A percentile compares a stretch with the other conserved stretches of the same genome.
Evolutionary conservation across 2,113 vertebrate species (phyloP).

Genomic region (Microtus montanus): DNA sequence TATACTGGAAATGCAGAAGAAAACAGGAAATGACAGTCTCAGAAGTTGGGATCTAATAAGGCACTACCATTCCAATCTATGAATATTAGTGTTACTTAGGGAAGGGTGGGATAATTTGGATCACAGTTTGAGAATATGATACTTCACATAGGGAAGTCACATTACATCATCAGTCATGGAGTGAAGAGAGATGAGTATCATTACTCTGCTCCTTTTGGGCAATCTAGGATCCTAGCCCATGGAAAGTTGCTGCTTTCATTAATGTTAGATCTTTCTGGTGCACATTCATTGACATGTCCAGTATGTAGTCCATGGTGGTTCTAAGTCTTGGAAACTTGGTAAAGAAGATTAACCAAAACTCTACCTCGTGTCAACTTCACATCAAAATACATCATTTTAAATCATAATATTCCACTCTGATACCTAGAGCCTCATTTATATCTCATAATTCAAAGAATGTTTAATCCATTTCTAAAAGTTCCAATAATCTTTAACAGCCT

Average conservation of each 20-base stretch:
- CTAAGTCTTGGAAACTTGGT: neutral
- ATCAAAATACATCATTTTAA: neutral
- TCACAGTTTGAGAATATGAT: neutral
- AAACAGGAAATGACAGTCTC: neutral
- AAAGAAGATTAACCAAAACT: neutral
- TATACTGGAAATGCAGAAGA: neutral
- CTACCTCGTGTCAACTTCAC: neutral
- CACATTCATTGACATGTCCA: neutral
- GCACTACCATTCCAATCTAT: neutral
- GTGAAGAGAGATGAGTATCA: neutral
- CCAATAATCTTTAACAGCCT: neutral
- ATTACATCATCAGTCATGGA: neutral
- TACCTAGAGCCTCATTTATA: neutral
- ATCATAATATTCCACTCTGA: neutral
- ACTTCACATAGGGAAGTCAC: neutral
- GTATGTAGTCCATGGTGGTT: neutral
- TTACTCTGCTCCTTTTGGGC: neutral
- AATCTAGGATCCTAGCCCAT: neutral
- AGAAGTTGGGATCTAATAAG: neutral
- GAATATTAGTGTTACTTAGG: neutral
- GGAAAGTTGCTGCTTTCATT: neutral
- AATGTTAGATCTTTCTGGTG: neutral
- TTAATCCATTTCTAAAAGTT: neutral
- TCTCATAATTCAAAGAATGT: neutral
- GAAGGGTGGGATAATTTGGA: neutral